phyloP scores from a whole-genome alignment of 2,797 vertebrate genomes.

The Acrossocheilus fasciatus region DNA sequence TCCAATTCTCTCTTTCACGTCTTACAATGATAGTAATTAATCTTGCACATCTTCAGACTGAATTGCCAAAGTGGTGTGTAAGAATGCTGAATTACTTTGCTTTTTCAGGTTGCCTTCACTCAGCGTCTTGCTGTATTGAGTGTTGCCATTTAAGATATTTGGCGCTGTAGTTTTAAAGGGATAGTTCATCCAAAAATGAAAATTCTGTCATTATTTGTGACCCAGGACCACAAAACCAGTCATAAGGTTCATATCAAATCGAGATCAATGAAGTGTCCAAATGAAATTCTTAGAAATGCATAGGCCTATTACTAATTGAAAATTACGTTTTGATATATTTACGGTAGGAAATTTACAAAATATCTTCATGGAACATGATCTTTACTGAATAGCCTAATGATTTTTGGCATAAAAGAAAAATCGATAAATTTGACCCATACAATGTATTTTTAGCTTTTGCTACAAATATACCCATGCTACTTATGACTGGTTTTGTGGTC shows the following conservation, averaged over 20 bases:
- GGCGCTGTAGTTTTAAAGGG: not conserved
- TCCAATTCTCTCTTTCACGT: slow-evolving; percentile 77
- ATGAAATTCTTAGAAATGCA: not conserved
- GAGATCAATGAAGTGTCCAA: not conserved
- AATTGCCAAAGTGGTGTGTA: slow-evolving; percentile 73
- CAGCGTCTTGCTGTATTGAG: not conserved
- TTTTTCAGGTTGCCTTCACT: slow-evolving; percentile 52
- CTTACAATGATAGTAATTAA: slow-evolving; percentile 79
- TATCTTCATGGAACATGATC: not conserved
- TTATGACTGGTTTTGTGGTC: not conserved
- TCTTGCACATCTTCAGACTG: slow-evolving; percentile 74
- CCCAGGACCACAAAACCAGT: too few relatives aligned
- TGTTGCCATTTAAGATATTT: not conserved
- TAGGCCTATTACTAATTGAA: not conserved
- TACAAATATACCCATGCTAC: not conserved
- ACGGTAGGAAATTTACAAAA: not conserved
- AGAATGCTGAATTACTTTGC: slow-evolving; percentile 75
- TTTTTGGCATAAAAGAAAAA: not conserved
- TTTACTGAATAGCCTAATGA: not conserved
- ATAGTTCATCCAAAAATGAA: not conserved
- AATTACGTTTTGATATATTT: not conserved
- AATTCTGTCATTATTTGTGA: too few relatives aligned
- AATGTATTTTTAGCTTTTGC: not conserved
- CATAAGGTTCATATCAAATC: not conserved
- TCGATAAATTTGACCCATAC: not conserved